Conservation (phyloP, 2,113 vertebrate species). For the Anseranas semipalmata region DNA sequence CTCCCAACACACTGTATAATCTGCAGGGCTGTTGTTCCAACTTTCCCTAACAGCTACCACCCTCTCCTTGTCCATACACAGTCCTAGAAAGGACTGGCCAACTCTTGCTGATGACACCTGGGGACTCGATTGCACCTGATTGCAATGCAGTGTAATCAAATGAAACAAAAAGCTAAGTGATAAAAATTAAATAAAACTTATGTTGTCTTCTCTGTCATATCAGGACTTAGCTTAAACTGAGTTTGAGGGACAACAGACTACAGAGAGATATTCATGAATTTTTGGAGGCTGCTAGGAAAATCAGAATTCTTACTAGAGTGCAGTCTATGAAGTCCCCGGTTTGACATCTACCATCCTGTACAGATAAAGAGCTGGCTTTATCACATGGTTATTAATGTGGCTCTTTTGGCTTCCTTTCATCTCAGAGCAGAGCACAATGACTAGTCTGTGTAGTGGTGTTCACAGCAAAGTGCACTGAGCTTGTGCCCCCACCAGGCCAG, state of each 20-base stretch:
- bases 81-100: not conserved
- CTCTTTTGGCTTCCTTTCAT: not conserved
- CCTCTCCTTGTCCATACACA: not conserved
- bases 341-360: not conserved
- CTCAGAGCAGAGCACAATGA: not conserved
- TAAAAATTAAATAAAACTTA: not conserved
- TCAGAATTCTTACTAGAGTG: not conserved
- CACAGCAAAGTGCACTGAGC: not conserved
- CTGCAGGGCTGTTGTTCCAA: not conserved
- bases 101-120: not conserved
- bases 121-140: not conserved
- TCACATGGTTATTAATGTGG: not conserved
- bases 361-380: not conserved
- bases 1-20: not conserved
- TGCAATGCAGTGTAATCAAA: not conserved
- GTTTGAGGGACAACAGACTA: not conserved
- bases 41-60: not conserved
- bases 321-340: not conserved
- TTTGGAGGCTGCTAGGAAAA: not conserved
- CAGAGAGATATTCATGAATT: not conserved
- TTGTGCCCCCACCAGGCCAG: not conserved
- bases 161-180: not conserved
- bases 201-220: not conserved
- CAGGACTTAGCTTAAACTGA: not conserved
- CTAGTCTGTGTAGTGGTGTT: not conserved